A percentile compares a stretch with the other conserved stretches of the same genome.
Evolutionary conservation across 2,888 invertebrate genomes (phyloP).

Genomic region (Polyploca ridens): DNA sequence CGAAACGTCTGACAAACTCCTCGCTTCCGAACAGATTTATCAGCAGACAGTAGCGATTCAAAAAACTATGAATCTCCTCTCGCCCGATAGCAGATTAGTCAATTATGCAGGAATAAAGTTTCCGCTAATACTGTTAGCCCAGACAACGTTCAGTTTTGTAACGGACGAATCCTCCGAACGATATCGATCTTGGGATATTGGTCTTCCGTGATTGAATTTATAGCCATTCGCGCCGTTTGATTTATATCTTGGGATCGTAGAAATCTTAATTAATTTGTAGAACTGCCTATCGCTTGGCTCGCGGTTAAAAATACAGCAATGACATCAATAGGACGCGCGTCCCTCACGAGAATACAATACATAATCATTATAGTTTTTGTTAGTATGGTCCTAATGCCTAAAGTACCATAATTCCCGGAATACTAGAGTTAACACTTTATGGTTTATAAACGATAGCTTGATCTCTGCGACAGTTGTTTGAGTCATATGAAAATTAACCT

Average conservation of each 20-base stretch:
- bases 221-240: constrained; percentile 31
- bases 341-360: no score
- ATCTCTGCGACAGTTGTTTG: no score
- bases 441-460: no score
- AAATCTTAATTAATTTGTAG: not conserved
- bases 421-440: no score
- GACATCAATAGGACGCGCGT: no score
- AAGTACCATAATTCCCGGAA: no score
- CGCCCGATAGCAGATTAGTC: constrained; percentile 23
- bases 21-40: not conserved
- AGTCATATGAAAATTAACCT: no score
- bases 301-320: no score
- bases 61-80: constrained; percentile 5
- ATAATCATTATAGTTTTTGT: no score
- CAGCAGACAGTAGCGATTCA: constrained; percentile 3
- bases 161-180: constrained; percentile 18
- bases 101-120: constrained; percentile 25
- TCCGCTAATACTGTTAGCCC: constrained; percentile 23
- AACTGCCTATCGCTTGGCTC: no score
- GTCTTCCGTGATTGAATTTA: constrained; percentile 38
- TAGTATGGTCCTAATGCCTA: no score
- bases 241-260: constrained; percentile 33
- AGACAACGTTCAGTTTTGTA: constrained; percentile 21
- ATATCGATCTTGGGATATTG: constrained; percentile 34
- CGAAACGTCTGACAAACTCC: constrained; percentile 4